Percentiles rank a stretch among this genome's conserved stretches.
Conservation (phyloP, 2,797 vertebrate genomes). For the Melanotaenia maccullochi region DNA sequence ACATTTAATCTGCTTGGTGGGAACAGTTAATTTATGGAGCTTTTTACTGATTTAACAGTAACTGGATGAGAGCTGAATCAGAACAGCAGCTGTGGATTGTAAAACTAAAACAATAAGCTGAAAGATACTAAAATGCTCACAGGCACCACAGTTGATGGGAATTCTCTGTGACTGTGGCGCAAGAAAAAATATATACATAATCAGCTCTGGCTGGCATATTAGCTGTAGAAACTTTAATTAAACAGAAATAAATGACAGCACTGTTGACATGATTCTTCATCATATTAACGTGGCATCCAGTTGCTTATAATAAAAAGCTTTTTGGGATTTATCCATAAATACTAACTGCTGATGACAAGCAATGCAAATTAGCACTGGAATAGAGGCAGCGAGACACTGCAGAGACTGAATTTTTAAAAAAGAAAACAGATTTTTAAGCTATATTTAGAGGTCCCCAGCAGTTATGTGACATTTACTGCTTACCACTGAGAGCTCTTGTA, state of each 20-base stretch:
- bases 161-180: neutral
- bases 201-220: neutral
- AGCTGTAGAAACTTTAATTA: neutral
- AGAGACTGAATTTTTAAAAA: neutral
- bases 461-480: conserved; percentile 28
- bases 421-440: neutral
- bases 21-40: neutral
- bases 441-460: conserved; percentile 16
- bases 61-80: neutral
- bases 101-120: neutral
- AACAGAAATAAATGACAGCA: neutral
- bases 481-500: conserved; percentile 5
- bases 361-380: neutral
- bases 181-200: neutral
- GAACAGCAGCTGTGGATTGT: neutral
- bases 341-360: neutral
- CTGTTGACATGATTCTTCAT: neutral
- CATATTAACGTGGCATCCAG: neutral
- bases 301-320: too few species aligned
- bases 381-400: neutral
- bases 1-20: neutral
- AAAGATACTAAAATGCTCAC: neutral
- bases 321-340: neutral
- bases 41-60: neutral
- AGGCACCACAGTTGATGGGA: neutral